Evolutionary conservation across 1,140 invertebrate species (phyloP).

Genomic region (Drosophila melanica): DNA sequence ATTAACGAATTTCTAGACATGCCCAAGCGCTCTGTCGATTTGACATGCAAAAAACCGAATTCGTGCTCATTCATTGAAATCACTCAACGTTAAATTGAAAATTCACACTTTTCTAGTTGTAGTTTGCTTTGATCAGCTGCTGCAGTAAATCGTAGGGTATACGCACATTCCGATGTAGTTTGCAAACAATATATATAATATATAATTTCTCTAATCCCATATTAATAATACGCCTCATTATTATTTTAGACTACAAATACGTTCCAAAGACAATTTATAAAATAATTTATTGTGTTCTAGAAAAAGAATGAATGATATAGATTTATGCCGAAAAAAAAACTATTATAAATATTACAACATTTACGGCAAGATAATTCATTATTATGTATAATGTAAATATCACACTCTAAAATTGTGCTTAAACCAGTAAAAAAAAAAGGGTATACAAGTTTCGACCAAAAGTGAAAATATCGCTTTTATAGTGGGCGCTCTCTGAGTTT

Average conservation of each 20-base stretch:
- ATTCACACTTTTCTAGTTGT: slow-evolving; percentile 47
- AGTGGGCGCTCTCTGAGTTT: slow-evolving; percentile 50
- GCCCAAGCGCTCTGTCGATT: slow-evolving; percentile 49
- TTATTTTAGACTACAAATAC: too few species aligned
- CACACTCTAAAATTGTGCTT: too few species aligned
- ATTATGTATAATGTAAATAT: too few species aligned
- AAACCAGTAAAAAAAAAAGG: not conserved
- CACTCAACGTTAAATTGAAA: slow-evolving; percentile 69
- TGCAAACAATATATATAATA: not conserved
- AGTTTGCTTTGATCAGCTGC: not conserved
- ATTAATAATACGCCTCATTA: too few species aligned
- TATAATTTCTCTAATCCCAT: too few species aligned
- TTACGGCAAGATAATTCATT: too few species aligned
- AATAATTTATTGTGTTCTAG: too few species aligned
- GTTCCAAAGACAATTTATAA: too few species aligned
- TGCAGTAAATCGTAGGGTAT: not conserved
- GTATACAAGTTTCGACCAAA: not conserved
- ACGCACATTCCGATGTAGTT: not conserved
- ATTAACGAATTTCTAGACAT: slow-evolving; percentile 64
- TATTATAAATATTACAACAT: too few species aligned
- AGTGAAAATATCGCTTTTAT: not conserved
- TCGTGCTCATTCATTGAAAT: slow-evolving; percentile 69
- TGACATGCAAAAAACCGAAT: slow-evolving; percentile 39
- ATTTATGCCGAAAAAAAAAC: too few species aligned
- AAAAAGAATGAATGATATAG: too few species aligned